These are phyloP conservation scores for Epinephelus awoara DNA, from an alignment of 2,797 vertebrate species.

Conservation along the genomic window DNA sequence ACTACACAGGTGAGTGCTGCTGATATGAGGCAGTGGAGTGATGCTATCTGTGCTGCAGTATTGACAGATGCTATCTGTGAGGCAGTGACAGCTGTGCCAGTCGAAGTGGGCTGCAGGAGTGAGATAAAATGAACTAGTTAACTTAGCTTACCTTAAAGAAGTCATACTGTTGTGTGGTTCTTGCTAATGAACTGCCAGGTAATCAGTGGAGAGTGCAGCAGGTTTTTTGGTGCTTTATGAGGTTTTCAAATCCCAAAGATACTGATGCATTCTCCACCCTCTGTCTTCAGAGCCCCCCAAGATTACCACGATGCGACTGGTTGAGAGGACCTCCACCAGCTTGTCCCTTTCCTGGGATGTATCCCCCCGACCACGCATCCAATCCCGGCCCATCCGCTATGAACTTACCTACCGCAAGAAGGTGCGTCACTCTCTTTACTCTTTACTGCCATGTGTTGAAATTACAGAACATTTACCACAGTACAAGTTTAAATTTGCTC, in stretches of 20 bases:
- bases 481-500: neutral
- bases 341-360: constrained; percentile 93
- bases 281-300: constrained; percentile 90
- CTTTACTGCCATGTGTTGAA: neutral
- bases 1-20: constrained; percentile 91
- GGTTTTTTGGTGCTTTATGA: neutral
- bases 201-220: neutral
- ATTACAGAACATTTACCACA: neutral
- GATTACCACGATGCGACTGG: constrained; percentile 89
- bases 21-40: constrained; percentile 30
- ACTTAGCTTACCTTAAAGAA: neutral
- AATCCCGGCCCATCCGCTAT: constrained; percentile 86
- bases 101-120: neutral
- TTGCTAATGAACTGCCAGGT: neutral
- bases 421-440: constrained; percentile 67
- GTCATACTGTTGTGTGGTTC: neutral
- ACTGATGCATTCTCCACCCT: constrained; percentile 11
- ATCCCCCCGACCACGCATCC: constrained; percentile 79
- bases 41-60: constrained; percentile 39
- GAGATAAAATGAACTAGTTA: constrained; percentile 11
- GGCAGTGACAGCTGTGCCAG: neutral
- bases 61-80: constrained; percentile 58
- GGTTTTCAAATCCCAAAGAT: constrained; percentile 3
- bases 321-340: constrained; percentile 86
- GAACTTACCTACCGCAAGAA: constrained; percentile 96